Percentiles rank a stretch among this genome's conserved stretches.
phyloP scores from a whole-genome alignment of 2,113 vertebrate genomes.

The Crotalus horridus region DNA sequence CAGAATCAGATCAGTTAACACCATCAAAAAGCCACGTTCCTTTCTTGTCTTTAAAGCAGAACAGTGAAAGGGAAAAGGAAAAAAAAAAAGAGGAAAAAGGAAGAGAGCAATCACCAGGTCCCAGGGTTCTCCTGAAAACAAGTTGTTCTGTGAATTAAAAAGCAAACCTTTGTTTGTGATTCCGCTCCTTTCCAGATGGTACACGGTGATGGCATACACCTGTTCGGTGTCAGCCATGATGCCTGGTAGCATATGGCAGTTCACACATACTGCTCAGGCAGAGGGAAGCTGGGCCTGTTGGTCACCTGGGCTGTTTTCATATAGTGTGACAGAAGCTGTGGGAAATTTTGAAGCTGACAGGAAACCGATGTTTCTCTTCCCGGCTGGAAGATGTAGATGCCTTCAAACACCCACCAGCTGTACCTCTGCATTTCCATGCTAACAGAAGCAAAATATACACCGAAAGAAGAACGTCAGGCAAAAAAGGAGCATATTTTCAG shows the following conservation, averaged over 20 bases:
- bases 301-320: conserved; percentile 76
- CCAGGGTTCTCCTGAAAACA: conserved; percentile 29
- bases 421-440: conserved; percentile 9
- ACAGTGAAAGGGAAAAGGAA: background rate
- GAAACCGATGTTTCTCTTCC: conserved; percentile 56
- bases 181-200: conserved; percentile 66
- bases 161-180: conserved; percentile 41
- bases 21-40: background rate
- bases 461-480: conserved; percentile 19
- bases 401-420: conserved; percentile 56
- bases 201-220: conserved; percentile 67
- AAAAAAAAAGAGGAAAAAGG: background rate
- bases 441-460: conserved; percentile 24
- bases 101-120: background rate
- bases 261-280: conserved; percentile 66
- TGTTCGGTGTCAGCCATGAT: conserved; percentile 70
- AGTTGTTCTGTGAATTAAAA: conserved; percentile 49
- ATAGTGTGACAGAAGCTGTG: conserved; percentile 70
- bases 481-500: conserved; percentile 2
- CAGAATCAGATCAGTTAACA: background rate
- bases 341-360: conserved; percentile 67
- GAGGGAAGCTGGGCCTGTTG: conserved; percentile 55
- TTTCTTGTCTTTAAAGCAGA: background rate
- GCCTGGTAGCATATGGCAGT: conserved; percentile 70
- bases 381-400: conserved; percentile 55